These are phyloP conservation scores for Trachelus iudaicus DNA, from an alignment of 2,888 invertebrate species.

Conservation along the genomic window DNA sequence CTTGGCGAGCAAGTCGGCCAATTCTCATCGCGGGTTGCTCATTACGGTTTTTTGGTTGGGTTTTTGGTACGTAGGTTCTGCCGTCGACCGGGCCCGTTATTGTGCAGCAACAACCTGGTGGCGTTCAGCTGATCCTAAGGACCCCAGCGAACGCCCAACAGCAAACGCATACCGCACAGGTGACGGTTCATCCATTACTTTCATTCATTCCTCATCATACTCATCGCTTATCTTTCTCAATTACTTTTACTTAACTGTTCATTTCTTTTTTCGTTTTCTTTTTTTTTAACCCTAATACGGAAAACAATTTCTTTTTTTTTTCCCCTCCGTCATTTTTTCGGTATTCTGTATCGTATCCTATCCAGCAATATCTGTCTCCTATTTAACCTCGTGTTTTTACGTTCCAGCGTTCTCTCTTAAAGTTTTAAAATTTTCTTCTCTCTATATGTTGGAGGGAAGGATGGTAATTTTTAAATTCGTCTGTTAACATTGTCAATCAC, in stretches of 20 bases:
- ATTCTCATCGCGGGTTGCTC: neutral
- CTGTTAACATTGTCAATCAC: neutral
- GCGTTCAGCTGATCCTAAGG: conserved; percentile 78
- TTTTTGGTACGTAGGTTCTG: conserved; percentile 58
- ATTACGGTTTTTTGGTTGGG: conserved; percentile 7
- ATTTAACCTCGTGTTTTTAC: neutral
- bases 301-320: neutral
- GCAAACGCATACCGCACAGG: conserved; percentile 65
- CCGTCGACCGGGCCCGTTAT: conserved; percentile 69
- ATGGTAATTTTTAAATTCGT: neutral
- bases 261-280: neutral
- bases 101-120: conserved; percentile 75
- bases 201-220: conserved; percentile 23
- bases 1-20: neutral
- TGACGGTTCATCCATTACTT: conserved; percentile 57
- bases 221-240: conserved; percentile 32
- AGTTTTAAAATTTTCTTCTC: neutral
- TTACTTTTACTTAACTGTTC: neutral
- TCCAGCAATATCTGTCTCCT: neutral
- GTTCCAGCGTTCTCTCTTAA: neutral
- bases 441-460: neutral
- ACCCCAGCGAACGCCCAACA: conserved; percentile 70
- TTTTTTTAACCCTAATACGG: neutral
- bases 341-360: neutral
- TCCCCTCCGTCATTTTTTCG: neutral